A percentile compares a stretch with the other conserved stretches of the same genome.
Evolutionary conservation across 2,888 invertebrate species (phyloP).

Genomic region (Meghimatium bilineatum): DNA sequence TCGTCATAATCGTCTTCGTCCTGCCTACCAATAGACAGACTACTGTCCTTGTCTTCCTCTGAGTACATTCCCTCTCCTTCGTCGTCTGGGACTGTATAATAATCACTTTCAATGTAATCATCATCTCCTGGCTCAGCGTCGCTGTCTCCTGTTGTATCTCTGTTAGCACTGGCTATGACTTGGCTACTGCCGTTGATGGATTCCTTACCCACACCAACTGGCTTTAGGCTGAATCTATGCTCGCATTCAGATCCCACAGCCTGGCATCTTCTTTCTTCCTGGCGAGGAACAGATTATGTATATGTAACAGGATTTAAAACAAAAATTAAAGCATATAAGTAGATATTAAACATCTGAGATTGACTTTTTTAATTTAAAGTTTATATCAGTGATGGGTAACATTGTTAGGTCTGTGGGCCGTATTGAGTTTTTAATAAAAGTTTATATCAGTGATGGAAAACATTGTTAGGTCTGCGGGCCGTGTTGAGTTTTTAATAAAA

Average conservation of each 20-base stretch:
- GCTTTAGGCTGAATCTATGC: conserved; percentile 54
- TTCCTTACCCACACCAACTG: background rate
- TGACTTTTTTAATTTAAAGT: too few relatives aligned
- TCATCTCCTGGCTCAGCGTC: background rate
- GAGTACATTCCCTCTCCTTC: background rate
- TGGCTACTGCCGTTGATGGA: background rate
- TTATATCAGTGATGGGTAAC: too few relatives aligned
- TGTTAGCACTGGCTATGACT: background rate
- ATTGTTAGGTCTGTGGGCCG: too few relatives aligned
- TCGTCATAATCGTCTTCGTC: background rate
- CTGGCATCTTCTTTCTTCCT: conserved; percentile 90
- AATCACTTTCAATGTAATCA: background rate
- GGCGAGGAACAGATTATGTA: background rate
- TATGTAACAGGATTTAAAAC: too few relatives aligned
- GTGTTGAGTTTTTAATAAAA: too few relatives aligned
- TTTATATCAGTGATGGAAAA: too few relatives aligned
- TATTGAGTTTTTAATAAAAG: too few relatives aligned
- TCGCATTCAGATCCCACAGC: conserved; percentile 89
- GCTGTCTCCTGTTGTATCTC: background rate
- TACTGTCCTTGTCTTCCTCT: background rate
- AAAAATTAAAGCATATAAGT: too few relatives aligned
- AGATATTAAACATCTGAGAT: too few relatives aligned
- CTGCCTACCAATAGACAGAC: background rate
- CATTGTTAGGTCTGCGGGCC: too few relatives aligned
- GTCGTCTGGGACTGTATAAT: background rate